Evolutionary conservation across 2,113 vertebrate genomes (phyloP).

Genomic region (Tiliqua scincoides): DNA sequence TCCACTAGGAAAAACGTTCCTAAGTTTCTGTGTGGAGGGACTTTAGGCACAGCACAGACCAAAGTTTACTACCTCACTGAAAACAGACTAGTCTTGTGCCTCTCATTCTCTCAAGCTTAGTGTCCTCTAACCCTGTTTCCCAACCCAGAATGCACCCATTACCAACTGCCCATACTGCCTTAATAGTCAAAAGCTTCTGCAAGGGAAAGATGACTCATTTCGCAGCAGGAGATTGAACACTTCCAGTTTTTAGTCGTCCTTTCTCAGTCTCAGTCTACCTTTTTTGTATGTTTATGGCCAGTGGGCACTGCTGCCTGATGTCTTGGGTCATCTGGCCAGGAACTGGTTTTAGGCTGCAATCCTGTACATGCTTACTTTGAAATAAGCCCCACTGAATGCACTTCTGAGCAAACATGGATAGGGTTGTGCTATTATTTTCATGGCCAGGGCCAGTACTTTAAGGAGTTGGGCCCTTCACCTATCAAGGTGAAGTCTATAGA

Average conservation of each 20-base stretch:
- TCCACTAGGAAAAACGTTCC: neutral
- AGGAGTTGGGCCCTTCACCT: too few species aligned
- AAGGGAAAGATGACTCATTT: too few species aligned
- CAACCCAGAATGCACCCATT: neutral
- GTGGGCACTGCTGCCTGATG: neutral
- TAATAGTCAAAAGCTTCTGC: neutral
- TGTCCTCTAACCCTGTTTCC: neutral
- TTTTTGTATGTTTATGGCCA: neutral
- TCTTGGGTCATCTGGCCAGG: neutral
- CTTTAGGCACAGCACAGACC: neutral
- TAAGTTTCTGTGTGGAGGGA: neutral
- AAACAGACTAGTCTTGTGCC: neutral
- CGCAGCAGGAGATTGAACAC: neutral
- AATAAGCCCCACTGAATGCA: too few species aligned
- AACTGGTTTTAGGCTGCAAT: neutral
- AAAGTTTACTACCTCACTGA: neutral
- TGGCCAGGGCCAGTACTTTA: too few species aligned
- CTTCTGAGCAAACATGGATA: too few species aligned
- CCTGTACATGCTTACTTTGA: too few species aligned
- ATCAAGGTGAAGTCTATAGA: too few species aligned
- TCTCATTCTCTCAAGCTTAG: too few species aligned
- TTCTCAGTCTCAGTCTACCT: neutral
- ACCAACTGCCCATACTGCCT: neutral
- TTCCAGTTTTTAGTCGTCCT: neutral
- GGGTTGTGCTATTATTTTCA: too few species aligned